Evolutionary conservation across 2,888 invertebrate species (phyloP).

Genomic region (Mythimna albipuncta): DNA sequence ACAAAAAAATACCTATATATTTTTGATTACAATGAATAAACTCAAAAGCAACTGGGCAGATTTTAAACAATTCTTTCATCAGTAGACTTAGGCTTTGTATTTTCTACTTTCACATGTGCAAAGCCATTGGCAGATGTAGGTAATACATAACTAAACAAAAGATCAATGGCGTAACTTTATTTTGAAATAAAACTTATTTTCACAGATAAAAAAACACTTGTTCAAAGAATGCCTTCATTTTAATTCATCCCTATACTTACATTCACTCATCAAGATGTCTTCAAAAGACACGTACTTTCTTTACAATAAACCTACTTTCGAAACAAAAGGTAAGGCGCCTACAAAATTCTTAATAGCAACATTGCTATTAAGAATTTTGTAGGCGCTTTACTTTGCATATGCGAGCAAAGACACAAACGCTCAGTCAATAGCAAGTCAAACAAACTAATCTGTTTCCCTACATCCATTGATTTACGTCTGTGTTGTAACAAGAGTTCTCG

Average conservation of each 20-base stretch:
- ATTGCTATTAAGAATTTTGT: conserved; percentile 5
- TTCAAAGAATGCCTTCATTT: background rate
- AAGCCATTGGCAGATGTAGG: too few relatives aligned
- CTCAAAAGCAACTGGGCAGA: too few relatives aligned
- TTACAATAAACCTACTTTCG: background rate
- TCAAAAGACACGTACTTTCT: background rate
- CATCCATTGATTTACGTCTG: conserved; percentile 60
- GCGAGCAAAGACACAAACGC: background rate
- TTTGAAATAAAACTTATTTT: too few relatives aligned
- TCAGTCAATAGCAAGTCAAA: conserved; percentile 34
- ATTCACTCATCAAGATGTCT: background rate
- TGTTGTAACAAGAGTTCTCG: conserved; percentile 63
- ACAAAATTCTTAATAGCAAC: conserved; percentile 2
- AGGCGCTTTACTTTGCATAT: background rate
- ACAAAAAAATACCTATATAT: too few relatives aligned
- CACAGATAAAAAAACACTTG: too few relatives aligned
- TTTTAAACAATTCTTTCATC: too few relatives aligned
- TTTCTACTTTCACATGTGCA: too few relatives aligned
- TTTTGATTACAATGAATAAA: too few relatives aligned
- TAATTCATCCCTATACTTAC: too few relatives aligned
- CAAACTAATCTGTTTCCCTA: conserved; percentile 20
- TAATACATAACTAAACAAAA: too few relatives aligned
- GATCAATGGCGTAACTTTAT: too few relatives aligned
- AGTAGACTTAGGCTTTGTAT: too few relatives aligned
- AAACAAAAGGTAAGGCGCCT: background rate